phyloP scores from a whole-genome alignment of 2,113 vertebrate species.

The Syrrhaptes paradoxus region DNA sequence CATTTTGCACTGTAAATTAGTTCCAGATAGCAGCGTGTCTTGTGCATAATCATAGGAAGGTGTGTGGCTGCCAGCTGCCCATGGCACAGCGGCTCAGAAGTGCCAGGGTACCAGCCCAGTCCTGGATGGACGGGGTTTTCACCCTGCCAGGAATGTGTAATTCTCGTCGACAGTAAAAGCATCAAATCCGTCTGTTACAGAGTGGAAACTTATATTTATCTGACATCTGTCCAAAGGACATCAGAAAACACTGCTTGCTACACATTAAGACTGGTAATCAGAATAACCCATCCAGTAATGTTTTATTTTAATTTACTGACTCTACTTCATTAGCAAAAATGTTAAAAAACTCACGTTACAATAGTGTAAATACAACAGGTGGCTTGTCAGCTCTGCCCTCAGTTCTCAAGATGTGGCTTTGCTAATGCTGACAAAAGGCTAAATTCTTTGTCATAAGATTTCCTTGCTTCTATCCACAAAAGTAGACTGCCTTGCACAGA shows the following conservation, averaged over 20 bases:
- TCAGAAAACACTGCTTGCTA: neutral
- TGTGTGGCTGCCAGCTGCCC: rapidly evolving
- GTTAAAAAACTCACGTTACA: neutral
- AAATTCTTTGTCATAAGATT: neutral
- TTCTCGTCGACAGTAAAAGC: neutral
- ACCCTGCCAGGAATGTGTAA: neutral
- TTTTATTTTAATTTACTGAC: neutral
- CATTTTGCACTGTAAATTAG: neutral
- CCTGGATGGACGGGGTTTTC: neutral
- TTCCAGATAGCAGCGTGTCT: neutral
- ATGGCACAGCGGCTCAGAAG: neutral
- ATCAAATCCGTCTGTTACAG: neutral
- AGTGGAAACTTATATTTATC: neutral
- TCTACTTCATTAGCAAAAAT: neutral
- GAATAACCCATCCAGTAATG: neutral
- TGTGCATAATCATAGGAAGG: neutral
- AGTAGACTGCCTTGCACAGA: neutral
- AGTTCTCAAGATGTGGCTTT: neutral
- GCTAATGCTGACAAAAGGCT: neutral
- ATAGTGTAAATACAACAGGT: neutral
- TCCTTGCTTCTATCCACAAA: neutral
- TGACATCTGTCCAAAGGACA: neutral
- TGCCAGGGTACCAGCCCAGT: neutral
- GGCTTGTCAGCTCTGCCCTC: neutral
- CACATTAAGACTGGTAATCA: neutral